Base-by-base conservation (phyloP, 1,140 invertebrate species). In the Bilobella aurantiaca region DNA sequence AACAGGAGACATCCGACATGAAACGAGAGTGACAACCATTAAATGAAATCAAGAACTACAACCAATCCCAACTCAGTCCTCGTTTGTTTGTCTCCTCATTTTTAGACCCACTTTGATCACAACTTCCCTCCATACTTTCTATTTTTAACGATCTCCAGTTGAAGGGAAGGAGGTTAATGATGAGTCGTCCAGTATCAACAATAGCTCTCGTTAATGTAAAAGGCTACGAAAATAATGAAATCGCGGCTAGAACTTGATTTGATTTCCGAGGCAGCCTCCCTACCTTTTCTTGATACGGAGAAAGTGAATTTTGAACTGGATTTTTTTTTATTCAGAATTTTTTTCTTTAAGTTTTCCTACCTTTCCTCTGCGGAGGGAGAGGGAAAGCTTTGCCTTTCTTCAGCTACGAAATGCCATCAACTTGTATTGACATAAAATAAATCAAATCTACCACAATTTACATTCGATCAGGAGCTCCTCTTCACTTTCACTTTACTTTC, bases 391-490 rank as follows among this genome's bases (percentile, higher is more conserved):
- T 42, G 49, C 18, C 34, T 8, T 8, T 53, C 5, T 23, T 53
- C 49, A 23, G 12, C 37, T 8, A 12, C 37, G 5, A 23, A 23
- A 53, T 53, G 5, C 49, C 21, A 53, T 53, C 49, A 53, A 53
- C 12, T 53, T 53, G 23, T 53, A 53, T 53, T 53, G 49, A 53
- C 49, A 53, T 53, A 16, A 53, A 53, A 53, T 53, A 53, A 53
- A 53, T 53, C 49, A 53, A 53, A 53, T 53, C 49, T 53, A 53
- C 49, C 49, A 53, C 49, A 53, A 53, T 53, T 53, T 53, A 53
- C 49, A 53, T 53, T 53, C 49, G 49, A 53, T 53, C 25, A 53
- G 14, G 21, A 23, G 25, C 23, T 53, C 49, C 12, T n/a, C n/a
- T 23, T 53, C 23, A 18, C 5, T 5, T 53, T 23, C 49, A 18